phyloP scores from a whole-genome alignment of 2,888 invertebrate genomes.

The Orthonevra nobilis region DNA sequence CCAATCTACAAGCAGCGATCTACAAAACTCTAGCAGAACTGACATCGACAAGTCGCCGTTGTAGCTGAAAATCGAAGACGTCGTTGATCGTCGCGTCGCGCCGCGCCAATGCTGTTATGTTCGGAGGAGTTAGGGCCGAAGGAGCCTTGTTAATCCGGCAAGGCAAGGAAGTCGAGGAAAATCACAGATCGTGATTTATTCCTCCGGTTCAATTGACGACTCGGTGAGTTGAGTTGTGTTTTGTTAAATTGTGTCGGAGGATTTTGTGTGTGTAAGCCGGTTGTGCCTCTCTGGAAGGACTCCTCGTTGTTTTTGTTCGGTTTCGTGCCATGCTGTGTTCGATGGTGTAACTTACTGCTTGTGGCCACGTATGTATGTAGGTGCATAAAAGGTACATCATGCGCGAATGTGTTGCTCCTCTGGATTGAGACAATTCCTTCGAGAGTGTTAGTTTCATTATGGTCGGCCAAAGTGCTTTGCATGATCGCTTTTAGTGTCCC shows the following conservation, averaged over 20 bases:
- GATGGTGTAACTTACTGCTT: conserved; percentile 68
- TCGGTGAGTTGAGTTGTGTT: conserved; percentile 70
- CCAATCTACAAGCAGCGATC: conserved; percentile 61
- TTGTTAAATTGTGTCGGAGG: conserved; percentile 66
- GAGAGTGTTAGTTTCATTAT: no score
- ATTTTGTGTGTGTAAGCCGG: conserved; percentile 37
- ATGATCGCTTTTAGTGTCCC: conserved; percentile 26
- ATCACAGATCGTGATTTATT: conserved; percentile 70
- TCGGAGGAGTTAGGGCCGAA: conserved; percentile 4
- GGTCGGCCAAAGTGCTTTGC: no score
- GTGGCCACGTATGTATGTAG: conserved; percentile 64
- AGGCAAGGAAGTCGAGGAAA: conserved; percentile 57
- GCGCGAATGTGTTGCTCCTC: conserved; percentile 30
- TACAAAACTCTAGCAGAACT: conserved; percentile 64
- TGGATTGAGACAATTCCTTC: conserved; percentile 59
- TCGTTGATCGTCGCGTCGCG: no score
- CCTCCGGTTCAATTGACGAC: conserved; percentile 68
- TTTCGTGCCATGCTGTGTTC: conserved; percentile 60
- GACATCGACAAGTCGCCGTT: conserved; percentile 61
- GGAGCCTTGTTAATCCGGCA: conserved; percentile 46
- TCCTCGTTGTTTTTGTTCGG: conserved; percentile 6
- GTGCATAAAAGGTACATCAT: conserved; percentile 58
- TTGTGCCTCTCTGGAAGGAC: conserved; percentile 47
- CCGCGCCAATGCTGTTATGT: conserved; percentile 1
- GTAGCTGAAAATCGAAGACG: conserved; percentile 23